Percentiles rank a stretch among this genome's conserved stretches.
phyloP scores from a whole-genome alignment of 2,797 vertebrate species.

The Sebastolobus alascanus region DNA sequence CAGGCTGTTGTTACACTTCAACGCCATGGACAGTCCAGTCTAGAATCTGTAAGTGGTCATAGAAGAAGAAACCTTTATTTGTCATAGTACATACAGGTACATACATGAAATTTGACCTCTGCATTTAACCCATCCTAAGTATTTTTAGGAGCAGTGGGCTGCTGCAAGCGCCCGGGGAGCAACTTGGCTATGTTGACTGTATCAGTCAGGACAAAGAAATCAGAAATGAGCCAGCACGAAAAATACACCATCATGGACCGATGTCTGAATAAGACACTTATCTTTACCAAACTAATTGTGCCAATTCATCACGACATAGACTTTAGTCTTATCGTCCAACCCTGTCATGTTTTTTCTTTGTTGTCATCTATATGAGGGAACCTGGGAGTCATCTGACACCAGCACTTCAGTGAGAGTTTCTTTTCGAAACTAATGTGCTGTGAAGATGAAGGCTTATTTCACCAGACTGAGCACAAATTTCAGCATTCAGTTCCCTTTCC shows the following conservation, averaged over 20 bases:
- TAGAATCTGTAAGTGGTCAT: background rate
- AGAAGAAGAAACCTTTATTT: too few species aligned
- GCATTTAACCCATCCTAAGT: too few species aligned
- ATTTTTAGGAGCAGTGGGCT: too few species aligned
- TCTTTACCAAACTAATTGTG: background rate
- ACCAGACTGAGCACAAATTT: background rate
- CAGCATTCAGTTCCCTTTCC: background rate
- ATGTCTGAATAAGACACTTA: too few species aligned
- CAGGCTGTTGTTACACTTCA: too few species aligned
- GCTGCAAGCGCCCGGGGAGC: too few species aligned
- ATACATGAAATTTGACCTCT: too few species aligned
- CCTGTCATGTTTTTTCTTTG: background rate
- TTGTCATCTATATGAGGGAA: background rate
- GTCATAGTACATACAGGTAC: too few species aligned
- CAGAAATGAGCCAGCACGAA: background rate
- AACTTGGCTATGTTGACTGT: too few species aligned
- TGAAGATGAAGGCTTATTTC: background rate
- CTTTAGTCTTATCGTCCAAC: background rate
- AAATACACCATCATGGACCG: background rate
- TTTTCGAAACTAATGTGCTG: background rate
- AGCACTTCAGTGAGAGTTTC: background rate
- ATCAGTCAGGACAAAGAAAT: background rate
- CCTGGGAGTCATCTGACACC: background rate
- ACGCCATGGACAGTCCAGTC: background rate
- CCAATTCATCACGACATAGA: background rate